Evolutionary conservation across 1,140 invertebrate species (phyloP), one percentile per base, ranked within the genome.

Genomic region (Wasmannia auropunctata): DNA sequence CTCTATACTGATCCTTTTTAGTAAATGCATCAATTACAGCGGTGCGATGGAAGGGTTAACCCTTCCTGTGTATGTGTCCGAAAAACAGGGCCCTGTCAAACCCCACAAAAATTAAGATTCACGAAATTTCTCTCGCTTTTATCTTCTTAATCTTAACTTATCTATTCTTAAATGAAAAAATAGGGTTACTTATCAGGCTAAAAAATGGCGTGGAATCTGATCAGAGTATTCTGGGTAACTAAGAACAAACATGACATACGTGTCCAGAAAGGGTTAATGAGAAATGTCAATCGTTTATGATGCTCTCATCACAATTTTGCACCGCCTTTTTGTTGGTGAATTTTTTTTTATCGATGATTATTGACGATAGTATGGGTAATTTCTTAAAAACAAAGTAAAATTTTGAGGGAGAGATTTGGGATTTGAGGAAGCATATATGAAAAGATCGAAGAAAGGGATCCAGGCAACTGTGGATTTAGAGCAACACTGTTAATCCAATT

Each of bases 311-410:
- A 51, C 28, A 51, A 72, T 58, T 83, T 83, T 83, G 79, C 79
- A 83, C 67, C 79, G 79, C 8, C n/a, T 60, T 60, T 46, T 83
- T 83, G 67, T 60, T 83, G 67, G 40, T 83, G 79, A 83, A 83
- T 83, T 72, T 74, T n/a, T n/a, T n/a, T 65, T 65, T 49, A 65
- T 19, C 54, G 34, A 49, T 34, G 31, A 54, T 67, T 51, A 54
- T 31, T 25, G 25, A 54, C 62, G 46, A 54, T 22, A 80, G 16
- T 40, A 25, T 28, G 16, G 7, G 1, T 25, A 19, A 10, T 19
- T 69, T 8, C 19, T 79, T 46, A 3, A 28, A 40, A 40, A 69
- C 10, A 40, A 69, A 67, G 34, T 49, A n/a, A 79, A 80, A 56
- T 69, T 80, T 69, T 25, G 8, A 16, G 37, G 51, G 7, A n/a